These are phyloP conservation scores for Sylvicola cinctus DNA, from an alignment of 2,888 invertebrate genomes.

Conservation along the genomic window DNA sequence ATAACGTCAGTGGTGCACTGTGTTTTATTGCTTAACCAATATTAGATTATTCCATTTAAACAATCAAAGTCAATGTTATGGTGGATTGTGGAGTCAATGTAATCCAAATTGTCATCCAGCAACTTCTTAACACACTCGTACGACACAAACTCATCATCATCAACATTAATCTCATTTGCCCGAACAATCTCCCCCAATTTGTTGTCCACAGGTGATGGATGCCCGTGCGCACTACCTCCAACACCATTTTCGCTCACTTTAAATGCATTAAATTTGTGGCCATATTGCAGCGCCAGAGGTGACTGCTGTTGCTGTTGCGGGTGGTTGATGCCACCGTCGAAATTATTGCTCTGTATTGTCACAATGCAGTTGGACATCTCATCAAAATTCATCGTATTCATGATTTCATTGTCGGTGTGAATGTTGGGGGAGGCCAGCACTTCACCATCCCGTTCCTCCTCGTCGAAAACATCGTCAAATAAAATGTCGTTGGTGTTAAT, in stretches of 20 bases:
- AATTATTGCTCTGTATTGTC: constrained; percentile 19
- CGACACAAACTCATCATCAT: constrained; percentile 20
- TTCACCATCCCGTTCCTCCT: constrained; percentile 1
- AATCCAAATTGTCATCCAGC: constrained; percentile 13
- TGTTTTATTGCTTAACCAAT: no score
- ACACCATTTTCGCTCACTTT: background rate
- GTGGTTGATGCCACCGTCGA: background rate
- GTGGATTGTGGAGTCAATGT: constrained; percentile 6
- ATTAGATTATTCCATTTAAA: constrained; percentile 2
- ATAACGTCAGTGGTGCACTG: no score
- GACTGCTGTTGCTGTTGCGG: background rate
- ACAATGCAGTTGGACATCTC: constrained; percentile 27
- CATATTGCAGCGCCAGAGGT: no score
- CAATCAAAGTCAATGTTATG: constrained; percentile 4
- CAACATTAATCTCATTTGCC: background rate
- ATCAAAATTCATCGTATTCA: constrained; percentile 27
- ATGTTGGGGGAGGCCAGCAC: no score
- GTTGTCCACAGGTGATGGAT: constrained; percentile 3
- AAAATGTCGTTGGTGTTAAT: constrained; percentile 8
- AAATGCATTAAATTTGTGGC: background rate
- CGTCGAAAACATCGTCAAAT: constrained; percentile 10
- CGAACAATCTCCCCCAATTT: background rate
- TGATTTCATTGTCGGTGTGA: constrained; percentile 9
- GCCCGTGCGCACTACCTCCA: background rate
- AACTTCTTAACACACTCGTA: constrained; percentile 26